Evolutionary conservation across 2,888 invertebrate genomes (phyloP).

Genomic region (Eupithecia inturbata): DNA sequence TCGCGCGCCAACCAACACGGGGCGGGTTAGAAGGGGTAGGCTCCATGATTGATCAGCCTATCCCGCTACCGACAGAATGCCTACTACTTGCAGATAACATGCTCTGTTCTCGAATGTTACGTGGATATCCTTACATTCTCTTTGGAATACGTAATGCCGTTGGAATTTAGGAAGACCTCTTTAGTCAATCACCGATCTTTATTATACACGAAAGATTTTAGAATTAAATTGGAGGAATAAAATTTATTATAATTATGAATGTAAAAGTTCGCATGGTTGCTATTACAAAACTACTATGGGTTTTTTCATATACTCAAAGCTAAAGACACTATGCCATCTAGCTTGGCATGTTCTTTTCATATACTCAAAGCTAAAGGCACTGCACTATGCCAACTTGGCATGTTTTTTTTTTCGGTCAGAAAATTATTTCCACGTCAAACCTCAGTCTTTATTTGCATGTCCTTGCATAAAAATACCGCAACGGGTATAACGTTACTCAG

Average conservation of each 20-base stretch:
- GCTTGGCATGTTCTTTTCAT: not conserved
- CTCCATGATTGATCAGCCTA: slow-evolving; percentile 84
- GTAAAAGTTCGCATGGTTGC: not conserved
- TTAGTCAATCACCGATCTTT: not conserved
- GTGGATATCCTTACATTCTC: slow-evolving; percentile 14
- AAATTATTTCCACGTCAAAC: not conserved
- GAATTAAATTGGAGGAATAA: not conserved
- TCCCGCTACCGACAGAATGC: slow-evolving; percentile 73
- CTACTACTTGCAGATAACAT: slow-evolving; percentile 57
- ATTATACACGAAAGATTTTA: not conserved
- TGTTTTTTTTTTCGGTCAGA: not conserved
- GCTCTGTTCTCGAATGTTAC: slow-evolving; percentile 28
- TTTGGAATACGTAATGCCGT: slow-evolving; percentile 5
- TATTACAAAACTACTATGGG: not conserved
- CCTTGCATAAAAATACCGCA: slow-evolving; percentile 27
- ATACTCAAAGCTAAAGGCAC: too few species aligned
- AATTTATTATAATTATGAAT: not conserved
- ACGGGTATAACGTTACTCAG: slow-evolving; percentile 27
- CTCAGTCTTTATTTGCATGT: slow-evolving; percentile 34
- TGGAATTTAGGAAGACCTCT: not conserved
- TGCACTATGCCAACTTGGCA: too few species aligned
- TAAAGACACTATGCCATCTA: not conserved
- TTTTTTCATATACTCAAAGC: too few species aligned
- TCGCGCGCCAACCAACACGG: slow-evolving; percentile 72
- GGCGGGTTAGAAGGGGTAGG: slow-evolving; percentile 83